Conservation (phyloP, 2,113 vertebrate genomes). For the Heterotilapia buettikoferi region DNA sequence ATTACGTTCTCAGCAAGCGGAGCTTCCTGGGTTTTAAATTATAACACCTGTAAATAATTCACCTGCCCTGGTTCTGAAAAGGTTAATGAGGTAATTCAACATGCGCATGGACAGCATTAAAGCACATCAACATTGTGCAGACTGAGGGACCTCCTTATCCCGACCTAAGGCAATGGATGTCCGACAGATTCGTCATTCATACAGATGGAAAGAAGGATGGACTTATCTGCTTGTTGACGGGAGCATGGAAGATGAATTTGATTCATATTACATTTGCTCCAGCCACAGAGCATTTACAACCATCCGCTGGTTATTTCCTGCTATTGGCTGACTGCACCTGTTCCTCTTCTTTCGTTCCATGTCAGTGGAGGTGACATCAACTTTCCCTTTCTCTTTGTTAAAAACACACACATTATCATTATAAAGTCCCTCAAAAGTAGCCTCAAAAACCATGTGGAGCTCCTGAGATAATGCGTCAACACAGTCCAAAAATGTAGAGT, state of each 20-base stretch:
- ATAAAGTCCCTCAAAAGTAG: not conserved
- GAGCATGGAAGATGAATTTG: not conserved
- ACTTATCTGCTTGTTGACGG: not conserved
- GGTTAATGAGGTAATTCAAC: slow-evolving; percentile 59
- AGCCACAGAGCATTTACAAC: not conserved
- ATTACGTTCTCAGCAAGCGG: not conserved
- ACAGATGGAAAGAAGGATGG: slow-evolving; percentile 2
- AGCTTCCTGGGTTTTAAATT: not conserved
- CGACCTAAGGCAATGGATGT: not conserved
- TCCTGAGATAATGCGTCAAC: slow-evolving; percentile 14
- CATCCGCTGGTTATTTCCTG: not conserved
- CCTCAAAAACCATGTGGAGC: not conserved
- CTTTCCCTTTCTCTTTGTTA: not conserved
- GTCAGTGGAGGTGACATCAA: not conserved
- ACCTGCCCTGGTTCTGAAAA: slow-evolving; percentile 36
- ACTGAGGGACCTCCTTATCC: not conserved
- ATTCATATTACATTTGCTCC: not conserved
- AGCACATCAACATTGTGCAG: not conserved
- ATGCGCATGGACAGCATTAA: not conserved
- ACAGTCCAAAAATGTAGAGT: not conserved
- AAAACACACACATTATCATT: not conserved
- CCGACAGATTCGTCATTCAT: slow-evolving; percentile 8
- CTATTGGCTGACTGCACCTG: not conserved
- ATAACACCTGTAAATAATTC: slow-evolving; percentile 52
- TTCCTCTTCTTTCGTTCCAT: not conserved